Base-by-base conservation (phyloP, 2,888 invertebrate species). In the Eupithecia subumbrata region DNA sequence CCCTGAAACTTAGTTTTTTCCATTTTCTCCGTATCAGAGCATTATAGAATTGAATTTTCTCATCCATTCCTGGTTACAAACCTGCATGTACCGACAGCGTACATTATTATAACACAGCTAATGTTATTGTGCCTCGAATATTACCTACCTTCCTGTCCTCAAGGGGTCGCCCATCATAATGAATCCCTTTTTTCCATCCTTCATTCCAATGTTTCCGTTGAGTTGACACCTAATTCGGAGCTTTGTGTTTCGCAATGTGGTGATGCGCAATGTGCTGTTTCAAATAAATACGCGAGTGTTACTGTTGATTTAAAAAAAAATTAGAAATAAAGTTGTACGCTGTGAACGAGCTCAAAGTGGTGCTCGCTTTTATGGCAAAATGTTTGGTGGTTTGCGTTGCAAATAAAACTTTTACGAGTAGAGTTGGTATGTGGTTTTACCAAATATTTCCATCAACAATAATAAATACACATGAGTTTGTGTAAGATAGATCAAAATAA, bases 141-240 rank as follows among this genome's bases (percentile, higher is more conserved):
- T 79, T 78, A 78, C 79, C 76, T 37, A 37, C 34, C 68, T 78
- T 78, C 75, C 76, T 78, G 73, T 76, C 79, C 79, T 79, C 79
- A 79, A 82, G 82, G 80, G 82, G 75, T 80, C 77, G 77, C 76
- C 75, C 80, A 75, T 80, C 78, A 81, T 81, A 78, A 81, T 79
- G 74, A 78, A 82, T 81, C 78, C 77, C 80, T 80, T 82, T 82
- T 82, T 83, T 72, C 60, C 69, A 76, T 69, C 76, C 76, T 69
- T 83, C 79, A 80, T 80, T 80, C 75, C 75, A 74, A 68, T 72
- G 77, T 78, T 81, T 79, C 79, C 77, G 80, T 77, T 80, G 80
- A 76, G 80, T 77, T 80, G 80, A 76, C 80, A 80, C 81, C 76
- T 79, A 78, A 75, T 81, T 79, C 78, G 73, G 76, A 64, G 73